Evolutionary conservation across 2,888 invertebrate species (phyloP).

Genomic region (Aphodius sticticus): DNA sequence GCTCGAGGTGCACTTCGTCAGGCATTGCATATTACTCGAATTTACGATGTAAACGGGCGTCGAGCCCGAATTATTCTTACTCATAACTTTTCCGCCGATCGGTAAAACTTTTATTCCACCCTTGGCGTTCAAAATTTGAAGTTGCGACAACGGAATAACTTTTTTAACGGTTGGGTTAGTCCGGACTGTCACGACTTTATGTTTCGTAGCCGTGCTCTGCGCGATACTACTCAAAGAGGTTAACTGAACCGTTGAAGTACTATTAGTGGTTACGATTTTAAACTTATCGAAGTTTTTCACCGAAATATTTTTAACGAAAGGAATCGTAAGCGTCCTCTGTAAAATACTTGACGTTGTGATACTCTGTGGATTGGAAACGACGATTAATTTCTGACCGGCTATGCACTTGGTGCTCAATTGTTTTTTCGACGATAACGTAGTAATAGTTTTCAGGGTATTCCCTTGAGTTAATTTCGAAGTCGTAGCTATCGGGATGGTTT

Average conservation of each 20-base stretch:
- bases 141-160: slow-evolving; percentile 56
- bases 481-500: not conserved
- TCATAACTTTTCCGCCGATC: slow-evolving; percentile 54
- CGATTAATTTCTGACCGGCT: slow-evolving; percentile 57
- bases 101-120: slow-evolving; percentile 58
- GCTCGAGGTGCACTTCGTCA: slow-evolving; percentile 45
- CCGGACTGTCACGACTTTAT: slow-evolving; percentile 57
- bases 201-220: slow-evolving; percentile 44
- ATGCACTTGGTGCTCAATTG: slow-evolving; percentile 47
- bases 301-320: slow-evolving; percentile 57
- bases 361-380: slow-evolving; percentile 57
- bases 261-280: slow-evolving; percentile 54
- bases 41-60: slow-evolving; percentile 53
- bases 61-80: slow-evolving; percentile 50
- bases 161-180: slow-evolving; percentile 53
- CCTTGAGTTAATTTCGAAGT: not conserved
- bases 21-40: slow-evolving; percentile 43
- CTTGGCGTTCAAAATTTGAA: slow-evolving; percentile 58
- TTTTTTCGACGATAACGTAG: not conserved
- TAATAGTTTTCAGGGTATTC: slow-evolving; percentile 7
- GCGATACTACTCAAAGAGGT: slow-evolving; percentile 30
- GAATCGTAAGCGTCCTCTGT: slow-evolving; percentile 56
- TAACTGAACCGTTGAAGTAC: slow-evolving; percentile 30
- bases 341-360: slow-evolving; percentile 56
- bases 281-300: slow-evolving; percentile 59